phyloP scores from a whole-genome alignment of 2,888 invertebrate species.

The Epinotia brunnichana region DNA sequence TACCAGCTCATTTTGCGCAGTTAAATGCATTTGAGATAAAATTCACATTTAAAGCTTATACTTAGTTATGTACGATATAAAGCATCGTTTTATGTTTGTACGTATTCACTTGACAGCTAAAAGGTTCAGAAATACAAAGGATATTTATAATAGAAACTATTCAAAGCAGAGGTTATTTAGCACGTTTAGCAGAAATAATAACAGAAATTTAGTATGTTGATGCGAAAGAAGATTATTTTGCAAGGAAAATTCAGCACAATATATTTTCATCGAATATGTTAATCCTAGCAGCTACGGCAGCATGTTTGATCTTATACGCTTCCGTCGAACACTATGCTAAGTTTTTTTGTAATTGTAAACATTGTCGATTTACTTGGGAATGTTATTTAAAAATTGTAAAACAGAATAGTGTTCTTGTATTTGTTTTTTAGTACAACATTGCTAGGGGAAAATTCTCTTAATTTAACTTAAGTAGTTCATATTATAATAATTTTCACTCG shows the following conservation, averaged over 20 bases:
- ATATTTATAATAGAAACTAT: not conserved
- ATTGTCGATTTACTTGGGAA: not conserved
- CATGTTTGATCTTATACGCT: not conserved
- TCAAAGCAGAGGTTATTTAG: not conserved
- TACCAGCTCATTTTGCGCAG: not conserved
- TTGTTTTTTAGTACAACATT: too few relatives aligned
- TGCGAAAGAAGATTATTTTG: not conserved
- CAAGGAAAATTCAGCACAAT: not conserved
- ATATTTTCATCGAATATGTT: not conserved
- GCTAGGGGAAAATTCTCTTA: too few relatives aligned
- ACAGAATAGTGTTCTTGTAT: not conserved
- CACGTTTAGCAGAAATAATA: not conserved
- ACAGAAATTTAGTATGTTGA: not conserved
- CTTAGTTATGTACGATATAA: too few relatives aligned
- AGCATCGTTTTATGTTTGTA: not conserved
- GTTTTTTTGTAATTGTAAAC: not conserved
- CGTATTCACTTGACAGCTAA: not conserved
- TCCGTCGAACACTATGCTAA: not conserved
- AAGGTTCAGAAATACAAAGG: not conserved
- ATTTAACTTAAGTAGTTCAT: too few relatives aligned
- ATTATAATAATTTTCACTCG: too few relatives aligned
- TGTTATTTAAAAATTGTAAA: too few relatives aligned
- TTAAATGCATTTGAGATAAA: not conserved
- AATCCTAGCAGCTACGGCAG: not conserved
- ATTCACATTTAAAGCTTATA: not conserved